Evolutionary conservation across 2,888 invertebrate genomes (phyloP).

Genomic region (Eupithecia exiguata): DNA sequence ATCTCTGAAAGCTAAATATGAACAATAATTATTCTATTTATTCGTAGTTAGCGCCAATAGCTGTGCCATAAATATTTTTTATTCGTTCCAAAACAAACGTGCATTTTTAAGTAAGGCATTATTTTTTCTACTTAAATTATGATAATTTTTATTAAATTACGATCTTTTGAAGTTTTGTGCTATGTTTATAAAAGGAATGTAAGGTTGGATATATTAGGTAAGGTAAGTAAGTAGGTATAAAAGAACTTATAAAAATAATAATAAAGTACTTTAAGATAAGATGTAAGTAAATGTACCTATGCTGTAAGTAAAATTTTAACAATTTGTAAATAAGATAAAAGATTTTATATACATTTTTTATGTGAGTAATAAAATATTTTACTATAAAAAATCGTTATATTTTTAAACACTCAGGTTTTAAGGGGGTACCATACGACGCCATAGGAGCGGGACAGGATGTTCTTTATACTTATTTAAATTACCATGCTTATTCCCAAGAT

Average conservation of each 20-base stretch:
- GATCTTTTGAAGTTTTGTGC: not conserved
- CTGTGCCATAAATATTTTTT: not conserved
- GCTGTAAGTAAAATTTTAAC: not conserved
- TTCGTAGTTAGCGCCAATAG: not conserved
- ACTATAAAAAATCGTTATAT: not conserved
- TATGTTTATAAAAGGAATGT: not conserved
- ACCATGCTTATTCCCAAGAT: no score
- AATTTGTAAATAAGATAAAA: conserved; percentile 1
- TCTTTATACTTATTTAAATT: no score
- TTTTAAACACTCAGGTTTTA: not conserved
- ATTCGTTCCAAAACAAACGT: not conserved
- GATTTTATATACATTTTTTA: not conserved
- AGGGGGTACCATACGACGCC: no score
- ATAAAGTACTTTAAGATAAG: not conserved
- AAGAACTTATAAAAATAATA: not conserved
- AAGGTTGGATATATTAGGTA: not conserved
- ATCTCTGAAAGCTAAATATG: not conserved
- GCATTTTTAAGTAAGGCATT: not conserved
- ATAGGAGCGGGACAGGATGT: no score
- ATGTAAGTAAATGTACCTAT: not conserved
- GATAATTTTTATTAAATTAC: not conserved
- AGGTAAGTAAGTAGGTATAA: not conserved
- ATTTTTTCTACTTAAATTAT: conserved; percentile 3
- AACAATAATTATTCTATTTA: not conserved
- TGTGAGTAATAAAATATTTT: not conserved